Percentiles rank a stretch among this genome's conserved stretches.
Evolutionary conservation across 2,797 vertebrate genomes (phyloP).

Genomic region (Oreortyx pictus): DNA sequence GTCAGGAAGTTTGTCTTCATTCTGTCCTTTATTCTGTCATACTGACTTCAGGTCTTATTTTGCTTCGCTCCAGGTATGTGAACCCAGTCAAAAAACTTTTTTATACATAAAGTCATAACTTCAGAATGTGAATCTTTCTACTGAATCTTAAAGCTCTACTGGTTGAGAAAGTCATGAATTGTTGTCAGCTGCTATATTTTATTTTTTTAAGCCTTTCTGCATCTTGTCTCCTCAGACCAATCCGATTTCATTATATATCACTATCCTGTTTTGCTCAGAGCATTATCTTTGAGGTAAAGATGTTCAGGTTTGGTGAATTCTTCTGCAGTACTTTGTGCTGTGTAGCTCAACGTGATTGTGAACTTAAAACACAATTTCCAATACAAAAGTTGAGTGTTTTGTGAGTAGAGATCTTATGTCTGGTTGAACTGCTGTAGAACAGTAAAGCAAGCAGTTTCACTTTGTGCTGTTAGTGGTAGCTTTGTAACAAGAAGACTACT

Average conservation of each 20-base stretch:
- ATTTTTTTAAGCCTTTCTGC: background rate
- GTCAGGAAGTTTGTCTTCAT: background rate
- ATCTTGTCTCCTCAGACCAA: background rate
- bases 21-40: background rate
- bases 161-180: background rate
- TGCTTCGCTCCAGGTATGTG: background rate
- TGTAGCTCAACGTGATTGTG: background rate
- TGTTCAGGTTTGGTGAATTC: background rate
- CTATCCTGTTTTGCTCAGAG: background rate
- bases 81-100: background rate
- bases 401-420: fast-evolving
- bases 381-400: background rate
- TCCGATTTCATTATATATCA: background rate
- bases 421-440: background rate
- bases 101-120: background rate
- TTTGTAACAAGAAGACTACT: background rate
- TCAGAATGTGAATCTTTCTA: background rate
- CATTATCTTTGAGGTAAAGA: background rate
- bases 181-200: background rate
- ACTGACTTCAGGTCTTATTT: background rate
- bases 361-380: background rate
- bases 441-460: background rate
- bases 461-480: background rate
- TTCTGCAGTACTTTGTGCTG: background rate
- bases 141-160: background rate